Base-by-base conservation (phyloP, 2,888 invertebrate species). In the Mythimna impura region DNA sequence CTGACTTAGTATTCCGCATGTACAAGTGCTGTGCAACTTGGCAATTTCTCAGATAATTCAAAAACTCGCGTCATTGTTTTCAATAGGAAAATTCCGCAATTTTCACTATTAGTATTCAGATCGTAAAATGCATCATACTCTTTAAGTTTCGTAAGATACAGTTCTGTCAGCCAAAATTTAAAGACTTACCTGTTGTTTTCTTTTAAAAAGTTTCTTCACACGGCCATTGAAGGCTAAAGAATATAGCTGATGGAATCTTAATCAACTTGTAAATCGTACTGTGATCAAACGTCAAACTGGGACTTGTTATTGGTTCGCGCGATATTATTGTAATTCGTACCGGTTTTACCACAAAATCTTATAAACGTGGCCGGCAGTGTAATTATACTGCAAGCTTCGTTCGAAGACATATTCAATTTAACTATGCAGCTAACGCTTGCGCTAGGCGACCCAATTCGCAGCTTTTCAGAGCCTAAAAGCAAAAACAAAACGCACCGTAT, bases 1-100 rank as follows among this genome's bases (percentile, higher is more conserved):
- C 88, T 85, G 85, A 87, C 85, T 91, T 88, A 79, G 88, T 89
- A 92, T 91, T 90, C 91, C 73, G 86, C 75, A 68, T 83, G 81
- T 85, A 86, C 64, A 71, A 75, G 78, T 70, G 72, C 61, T 81
- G 83, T 76, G 79, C 74, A 66, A 82, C 63, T 74, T 83, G 86
- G 76, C 84, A 76, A 55, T 71, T 71, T 72, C 71, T 61, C 66
- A 60, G 61, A 62, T 73, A 70, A 85, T 78, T 74, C 71, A 76
- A 85, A 78, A 71, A 60, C 55, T 47, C 68, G 40, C 73, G 67
- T 68, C 79, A 84, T 66, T 84, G 86, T 62, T 78, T 55, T 62
- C 34, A 76, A 76, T 80, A 75, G 85, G 83, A 84, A 81, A 84
- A 84, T 79, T 78, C 68, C 71, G 78, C 69, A 63, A 66, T 66